Evolutionary conservation across 2,113 vertebrate genomes (phyloP).

Genomic region (Myrmecobius fasciatus): DNA sequence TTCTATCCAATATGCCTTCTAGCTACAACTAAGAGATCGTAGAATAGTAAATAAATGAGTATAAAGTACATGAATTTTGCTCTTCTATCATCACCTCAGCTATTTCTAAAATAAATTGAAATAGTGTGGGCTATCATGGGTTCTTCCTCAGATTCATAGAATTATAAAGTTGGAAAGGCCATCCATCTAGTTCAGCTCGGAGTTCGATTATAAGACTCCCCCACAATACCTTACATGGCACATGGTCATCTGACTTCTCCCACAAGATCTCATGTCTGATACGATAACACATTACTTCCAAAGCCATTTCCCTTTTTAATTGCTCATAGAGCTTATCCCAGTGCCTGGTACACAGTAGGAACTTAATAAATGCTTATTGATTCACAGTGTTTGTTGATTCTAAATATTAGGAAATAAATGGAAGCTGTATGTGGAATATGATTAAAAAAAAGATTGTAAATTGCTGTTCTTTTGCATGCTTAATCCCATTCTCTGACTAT

Average conservation of each 20-base stretch:
- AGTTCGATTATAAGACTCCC: not conserved
- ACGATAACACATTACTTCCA: not conserved
- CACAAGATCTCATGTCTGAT: not conserved
- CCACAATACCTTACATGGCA: not conserved
- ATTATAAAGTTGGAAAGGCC: not conserved
- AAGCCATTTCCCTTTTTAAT: not conserved
- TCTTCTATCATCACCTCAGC: not conserved
- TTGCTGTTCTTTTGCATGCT: not conserved
- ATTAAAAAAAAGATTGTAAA: not conserved
- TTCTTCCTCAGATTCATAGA: not conserved
- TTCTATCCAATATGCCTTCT: not conserved
- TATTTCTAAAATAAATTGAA: not conserved
- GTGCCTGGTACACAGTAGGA: not conserved
- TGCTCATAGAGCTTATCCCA: not conserved
- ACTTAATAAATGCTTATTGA: not conserved
- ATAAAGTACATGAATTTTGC: not conserved
- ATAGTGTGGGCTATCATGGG: not conserved
- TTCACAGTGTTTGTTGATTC: not conserved
- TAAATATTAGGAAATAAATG: not conserved
- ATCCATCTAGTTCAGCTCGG: not conserved
- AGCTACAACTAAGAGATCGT: not conserved
- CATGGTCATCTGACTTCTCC: not conserved
- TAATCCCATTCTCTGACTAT: not conserved
- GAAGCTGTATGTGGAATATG: not conserved
- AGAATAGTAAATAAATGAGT: not conserved